Base-by-base conservation (phyloP, 2,888 invertebrate species). In the Brachynemurus nebulosus region DNA sequence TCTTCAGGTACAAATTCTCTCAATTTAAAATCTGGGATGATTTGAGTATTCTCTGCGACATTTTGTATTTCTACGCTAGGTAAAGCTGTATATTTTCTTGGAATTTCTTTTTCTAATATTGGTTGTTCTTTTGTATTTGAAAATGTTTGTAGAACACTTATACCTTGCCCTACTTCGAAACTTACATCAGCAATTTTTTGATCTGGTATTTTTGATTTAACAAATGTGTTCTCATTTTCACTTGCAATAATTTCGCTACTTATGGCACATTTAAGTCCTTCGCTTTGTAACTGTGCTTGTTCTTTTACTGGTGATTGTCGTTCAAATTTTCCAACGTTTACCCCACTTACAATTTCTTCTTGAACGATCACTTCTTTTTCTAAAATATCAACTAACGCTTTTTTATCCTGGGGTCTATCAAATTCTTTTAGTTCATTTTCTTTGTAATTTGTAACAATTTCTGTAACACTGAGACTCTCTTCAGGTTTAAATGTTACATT, bases 401-500 rank as follows among this genome's bases (percentile, higher is more conserved):
- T 69, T 30, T 64, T 66, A 50, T 63, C 57, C 42, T 61, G 56
- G n/a, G 67, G 64, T 45, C 54, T 54, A 50, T 65, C 57, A 25
- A 59, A 55, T 48, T 59, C 54, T 16, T 57, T 60, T 21, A 73
- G 60, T 47, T 56, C 64, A 60, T 64, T 60, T 67, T 75, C 76
- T 57, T 61, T 69, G 39, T 74, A 64, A 47, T 63, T 62, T 3
- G 68, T 57, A 38, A 72, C 52, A 3, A 72, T 56, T 64, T 78
- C 76, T 8, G 72, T 77, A 14, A 82, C 62, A 50, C 72, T 71
- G 45, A 83, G 48, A 52, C 76, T 63, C 64, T 78, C 71, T 56
- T 62, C 74, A 62, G 68, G 73, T 57, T 63, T 67, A 60, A 71
- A 71, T 44, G 63, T 70, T 27, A 72, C 55, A 44, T 67, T 61